These are phyloP conservation scores for Planiliza haematocheilus DNA, from an alignment of 2,113 vertebrate species.

Conservation along the genomic window DNA sequence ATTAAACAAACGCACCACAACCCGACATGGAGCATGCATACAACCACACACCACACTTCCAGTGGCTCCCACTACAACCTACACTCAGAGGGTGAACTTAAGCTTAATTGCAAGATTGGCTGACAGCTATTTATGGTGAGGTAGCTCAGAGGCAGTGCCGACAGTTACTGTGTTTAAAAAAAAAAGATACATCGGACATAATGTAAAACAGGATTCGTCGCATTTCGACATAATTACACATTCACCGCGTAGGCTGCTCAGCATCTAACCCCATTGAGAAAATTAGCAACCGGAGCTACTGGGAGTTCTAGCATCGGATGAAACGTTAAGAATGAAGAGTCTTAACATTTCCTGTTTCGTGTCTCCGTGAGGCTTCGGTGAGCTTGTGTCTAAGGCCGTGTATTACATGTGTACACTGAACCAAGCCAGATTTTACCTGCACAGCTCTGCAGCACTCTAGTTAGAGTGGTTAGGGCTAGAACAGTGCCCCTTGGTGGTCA, in stretches of 20 bases:
- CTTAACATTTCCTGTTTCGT: not conserved
- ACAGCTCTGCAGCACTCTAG: constrained; percentile 15
- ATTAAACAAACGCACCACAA: not conserved
- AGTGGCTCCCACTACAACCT: constrained; percentile 53
- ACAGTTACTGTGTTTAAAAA: not conserved
- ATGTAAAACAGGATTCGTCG: constrained; percentile 20
- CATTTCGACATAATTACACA: constrained; percentile 18
- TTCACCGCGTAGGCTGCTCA: constrained; percentile 3
- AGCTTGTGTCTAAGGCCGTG: not conserved
- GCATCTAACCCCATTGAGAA: constrained; percentile 13
- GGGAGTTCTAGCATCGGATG: not conserved
- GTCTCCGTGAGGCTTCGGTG: not conserved
- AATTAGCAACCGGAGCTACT: not conserved
- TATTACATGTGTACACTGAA: constrained; percentile 15
- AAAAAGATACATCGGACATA: not conserved
- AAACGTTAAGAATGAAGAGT: constrained; percentile 4
- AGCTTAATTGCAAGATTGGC: constrained; percentile 48
- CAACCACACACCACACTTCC: constrained; percentile 30
- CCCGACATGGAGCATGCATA: constrained; percentile 37
- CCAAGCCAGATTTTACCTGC: constrained; percentile 30
- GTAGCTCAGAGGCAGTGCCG: too few relatives aligned
- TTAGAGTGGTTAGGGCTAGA: constrained; percentile 24
- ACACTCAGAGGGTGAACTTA: constrained; percentile 56
- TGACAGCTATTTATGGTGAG: constrained; percentile 49
- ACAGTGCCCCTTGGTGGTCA: constrained; percentile 76